These are phyloP conservation scores for Hucho hucho DNA, from an alignment of 2,113 vertebrate species.

Conservation along the genomic window DNA sequence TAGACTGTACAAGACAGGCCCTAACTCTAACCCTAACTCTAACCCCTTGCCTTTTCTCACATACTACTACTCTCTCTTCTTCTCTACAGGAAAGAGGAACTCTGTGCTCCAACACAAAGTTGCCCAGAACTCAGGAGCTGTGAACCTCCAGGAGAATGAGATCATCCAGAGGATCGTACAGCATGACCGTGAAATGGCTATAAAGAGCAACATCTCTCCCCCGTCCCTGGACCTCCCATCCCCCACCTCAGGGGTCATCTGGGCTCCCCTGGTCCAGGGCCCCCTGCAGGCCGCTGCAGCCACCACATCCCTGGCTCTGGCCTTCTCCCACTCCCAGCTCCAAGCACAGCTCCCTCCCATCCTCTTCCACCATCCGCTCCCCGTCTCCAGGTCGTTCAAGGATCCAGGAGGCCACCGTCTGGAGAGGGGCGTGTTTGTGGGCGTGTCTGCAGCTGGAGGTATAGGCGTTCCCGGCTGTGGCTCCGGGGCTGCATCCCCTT, in stretches of 20 bases:
- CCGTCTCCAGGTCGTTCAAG: slow-evolving; percentile 72
- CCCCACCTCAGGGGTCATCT: slow-evolving; percentile 85
- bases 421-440: slow-evolving; percentile 71
- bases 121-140: slow-evolving; percentile 91
- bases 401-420: slow-evolving; percentile 62
- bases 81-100: slow-evolving; percentile 87
- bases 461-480: slow-evolving; percentile 27
- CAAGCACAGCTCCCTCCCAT: slow-evolving; percentile 73
- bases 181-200: slow-evolving; percentile 95
- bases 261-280: slow-evolving; percentile 92
- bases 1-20: too few species aligned
- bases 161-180: slow-evolving; percentile 99
- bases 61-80: slow-evolving; percentile 22
- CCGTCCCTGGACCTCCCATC: slow-evolving; percentile 58
- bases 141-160: slow-evolving; percentile 95
- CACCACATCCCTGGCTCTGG: slow-evolving; percentile 91
- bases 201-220: slow-evolving; percentile 32
- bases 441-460: slow-evolving; percentile 25
- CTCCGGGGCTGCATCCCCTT: slow-evolving; percentile 57
- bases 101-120: slow-evolving; percentile 95
- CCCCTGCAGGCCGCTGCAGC: slow-evolving; percentile 92
- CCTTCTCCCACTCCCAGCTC: slow-evolving; percentile 78
- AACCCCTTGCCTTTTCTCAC: too few species aligned
- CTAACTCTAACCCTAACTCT: too few species aligned
- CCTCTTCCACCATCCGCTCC: slow-evolving; percentile 82